A percentile compares a stretch with the other conserved stretches of the same genome.
These are phyloP conservation scores for Calosoma granatense DNA, from an alignment of 1,140 invertebrate genomes.

Conservation along the genomic window DNA sequence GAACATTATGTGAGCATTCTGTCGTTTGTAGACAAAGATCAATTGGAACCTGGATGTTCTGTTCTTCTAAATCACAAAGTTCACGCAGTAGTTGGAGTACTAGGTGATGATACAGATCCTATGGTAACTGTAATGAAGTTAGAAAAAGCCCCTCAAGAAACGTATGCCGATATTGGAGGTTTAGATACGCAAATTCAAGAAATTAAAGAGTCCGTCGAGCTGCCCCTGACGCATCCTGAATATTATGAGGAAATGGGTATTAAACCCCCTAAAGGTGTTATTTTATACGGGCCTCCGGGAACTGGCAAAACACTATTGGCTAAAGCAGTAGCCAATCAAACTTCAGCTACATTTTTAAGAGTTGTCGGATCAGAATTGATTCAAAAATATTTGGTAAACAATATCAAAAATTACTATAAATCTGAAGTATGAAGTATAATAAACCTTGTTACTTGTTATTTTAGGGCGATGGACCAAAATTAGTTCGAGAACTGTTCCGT, in stretches of 20 bases:
- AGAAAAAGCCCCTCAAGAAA: conserved; percentile 99
- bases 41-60: conserved; percentile 97
- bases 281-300: conserved; percentile 95
- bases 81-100: conserved; percentile 96
- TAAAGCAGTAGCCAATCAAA: conserved; percentile 99
- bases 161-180: conserved; percentile 99
- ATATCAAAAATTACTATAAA: neutral
- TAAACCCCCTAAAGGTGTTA: conserved; percentile 98
- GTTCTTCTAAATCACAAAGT: conserved; percentile 98
- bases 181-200: conserved; percentile 99
- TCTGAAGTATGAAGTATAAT: neutral
- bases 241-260: conserved; percentile 99
- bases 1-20: conserved; percentile 99
- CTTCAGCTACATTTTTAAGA: conserved; percentile 95
- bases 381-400: conserved; percentile 89
- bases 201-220: conserved; percentile 98
- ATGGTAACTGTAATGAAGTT: conserved; percentile 99
- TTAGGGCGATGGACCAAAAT: conserved; percentile 95
- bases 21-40: conserved; percentile 99
- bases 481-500: conserved; percentile 94
- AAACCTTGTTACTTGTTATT: conserved; percentile 11
- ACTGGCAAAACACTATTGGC: conserved; percentile 97
- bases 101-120: conserved; percentile 99
- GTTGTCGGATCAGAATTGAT: conserved; percentile 99
- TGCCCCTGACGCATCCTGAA: conserved; percentile 98